Evolutionary conservation across 1,140 invertebrate genomes (phyloP), one percentile per base, ranked within the genome.

Genomic region (Drosophila sturtevanti): DNA sequence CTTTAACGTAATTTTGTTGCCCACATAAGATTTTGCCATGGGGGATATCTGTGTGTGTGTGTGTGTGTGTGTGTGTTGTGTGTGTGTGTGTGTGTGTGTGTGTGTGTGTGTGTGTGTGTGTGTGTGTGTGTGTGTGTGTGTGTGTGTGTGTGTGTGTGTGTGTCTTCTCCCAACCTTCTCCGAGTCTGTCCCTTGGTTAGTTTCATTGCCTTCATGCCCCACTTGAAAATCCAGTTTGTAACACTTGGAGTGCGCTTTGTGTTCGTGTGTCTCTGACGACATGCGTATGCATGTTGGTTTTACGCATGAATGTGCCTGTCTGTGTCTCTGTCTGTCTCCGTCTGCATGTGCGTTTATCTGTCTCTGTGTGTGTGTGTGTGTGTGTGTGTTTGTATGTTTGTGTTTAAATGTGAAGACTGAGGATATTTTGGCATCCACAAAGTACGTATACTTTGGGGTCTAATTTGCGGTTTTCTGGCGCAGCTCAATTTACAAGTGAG

Each of bases 401-500:
- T 55, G 41, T 59, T 61, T 56, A 51, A 41, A 64, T 63, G 34
- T 67, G 59, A 11, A 37, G n/a, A 16, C n/a, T 27, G 61, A 76
- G 59, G 68, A 68, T 68, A 80, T 79, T 85, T 79, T 78, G 82
- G 82, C 75, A 86, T 86, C 81, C 81, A 81, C 81, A 86, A 82
- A 86, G 82, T 87, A 81, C 81, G 78, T 81, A 86, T 87, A 81
- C 82, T 86, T 86, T 87, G 81, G 82, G 81, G 81, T 86, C 81
- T 87, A 86, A 86, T 86, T 86, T 86, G 81, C 75, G 81, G 81
- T 87, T 48, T 78, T 82, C 81, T 87, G 81, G 75, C 81, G 82
- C 81, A 86, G 82, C 81, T 86, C 82, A 86, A 86, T 86, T 86
- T 86, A 86, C 82, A 87, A 86, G 81, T 87, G 82, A 87, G 81